A percentile compares a stretch with the other conserved stretches of the same genome.
Evolutionary conservation across 1,140 invertebrate genomes (phyloP).

Genomic region (Trichonephila clavipes): DNA sequence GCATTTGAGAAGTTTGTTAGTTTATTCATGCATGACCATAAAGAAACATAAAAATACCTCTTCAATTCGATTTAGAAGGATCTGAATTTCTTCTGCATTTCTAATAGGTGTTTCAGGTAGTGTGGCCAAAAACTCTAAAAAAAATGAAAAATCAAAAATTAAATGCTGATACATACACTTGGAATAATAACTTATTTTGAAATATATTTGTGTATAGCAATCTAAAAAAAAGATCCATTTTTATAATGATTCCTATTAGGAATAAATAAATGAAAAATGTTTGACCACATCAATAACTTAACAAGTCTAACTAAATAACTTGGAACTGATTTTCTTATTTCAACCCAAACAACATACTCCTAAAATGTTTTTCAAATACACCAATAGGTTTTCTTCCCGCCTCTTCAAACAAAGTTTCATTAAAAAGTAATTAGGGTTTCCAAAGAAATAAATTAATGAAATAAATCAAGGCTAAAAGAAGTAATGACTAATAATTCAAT

Average conservation of each 20-base stretch:
- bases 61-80: conserved; percentile 66
- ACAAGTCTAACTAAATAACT: too few relatives aligned
- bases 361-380: too few relatives aligned
- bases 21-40: neutral
- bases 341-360: too few relatives aligned
- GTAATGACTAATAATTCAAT: too few relatives aligned
- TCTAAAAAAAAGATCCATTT: neutral
- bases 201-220: too few relatives aligned
- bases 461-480: too few relatives aligned
- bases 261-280: neutral
- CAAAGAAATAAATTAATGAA: too few relatives aligned
- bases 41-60: conserved; percentile 60
- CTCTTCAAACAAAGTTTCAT: too few relatives aligned
- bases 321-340: too few relatives aligned
- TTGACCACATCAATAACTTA: too few relatives aligned
- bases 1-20: neutral
- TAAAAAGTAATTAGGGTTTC: too few relatives aligned
- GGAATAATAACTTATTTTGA: neutral
- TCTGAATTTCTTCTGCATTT: conserved; percentile 63
- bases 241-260: neutral
- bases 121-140: conserved; percentile 50
- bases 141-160: conserved; percentile 3
- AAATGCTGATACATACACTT: neutral
- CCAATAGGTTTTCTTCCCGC: too few relatives aligned
- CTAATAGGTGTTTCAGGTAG: conserved; percentile 52